These are phyloP conservation scores for Archips xylosteana DNA, from an alignment of 2,888 invertebrate genomes.

Conservation along the genomic window DNA sequence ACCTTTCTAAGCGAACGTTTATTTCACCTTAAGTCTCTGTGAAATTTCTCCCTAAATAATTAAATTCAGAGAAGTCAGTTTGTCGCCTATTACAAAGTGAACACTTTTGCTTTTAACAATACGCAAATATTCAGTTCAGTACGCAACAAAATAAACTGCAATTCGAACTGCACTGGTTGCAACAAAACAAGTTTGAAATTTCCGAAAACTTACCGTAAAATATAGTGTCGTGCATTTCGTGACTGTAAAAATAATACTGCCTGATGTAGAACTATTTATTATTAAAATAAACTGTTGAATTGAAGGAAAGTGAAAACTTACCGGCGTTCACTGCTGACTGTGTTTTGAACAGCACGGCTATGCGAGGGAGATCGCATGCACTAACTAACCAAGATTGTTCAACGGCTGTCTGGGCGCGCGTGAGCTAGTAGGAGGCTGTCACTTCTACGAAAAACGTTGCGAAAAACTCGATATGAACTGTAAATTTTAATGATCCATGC, in stretches of 20 bases:
- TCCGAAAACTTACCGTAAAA: not conserved
- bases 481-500: not conserved
- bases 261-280: not conserved
- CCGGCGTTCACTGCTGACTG: constrained; percentile 24
- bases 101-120: not conserved
- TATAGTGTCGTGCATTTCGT: not conserved
- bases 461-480: constrained; percentile 25
- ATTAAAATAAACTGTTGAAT: not conserved
- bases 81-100: not conserved
- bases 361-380: constrained; percentile 28
- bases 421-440: constrained; percentile 16
- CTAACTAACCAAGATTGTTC: constrained; percentile 39
- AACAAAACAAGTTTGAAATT: constrained; percentile 21
- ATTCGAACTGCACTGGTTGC: constrained; percentile 13
- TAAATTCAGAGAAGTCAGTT: not conserved
- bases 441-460: constrained; percentile 30
- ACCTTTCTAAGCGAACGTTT: no score
- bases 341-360: constrained; percentile 25
- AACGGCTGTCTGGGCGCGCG: constrained; percentile 21
- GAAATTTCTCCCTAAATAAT: not conserved
- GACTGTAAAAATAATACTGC: not conserved
- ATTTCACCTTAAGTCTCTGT: no score
- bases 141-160: constrained; percentile 10
- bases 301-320: constrained; percentile 45
- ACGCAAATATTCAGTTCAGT: not conserved